Evolutionary conservation across 2,888 invertebrate species (phyloP), one percentile per base, ranked within the genome.

Genomic region (Drosophila birchii): DNA sequence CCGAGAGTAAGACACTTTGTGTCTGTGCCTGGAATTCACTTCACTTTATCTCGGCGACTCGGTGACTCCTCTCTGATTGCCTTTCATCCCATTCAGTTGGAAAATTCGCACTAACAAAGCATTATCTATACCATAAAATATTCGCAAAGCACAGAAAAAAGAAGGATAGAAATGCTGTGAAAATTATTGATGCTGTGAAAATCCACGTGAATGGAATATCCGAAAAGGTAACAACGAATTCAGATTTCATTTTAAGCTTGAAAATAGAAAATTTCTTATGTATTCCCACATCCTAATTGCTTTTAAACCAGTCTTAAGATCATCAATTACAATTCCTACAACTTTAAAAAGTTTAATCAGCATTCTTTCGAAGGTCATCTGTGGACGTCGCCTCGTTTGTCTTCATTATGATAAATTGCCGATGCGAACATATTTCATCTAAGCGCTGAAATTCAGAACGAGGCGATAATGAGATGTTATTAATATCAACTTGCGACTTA

Each of bases 401-500:
- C 55, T 74, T 73, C 55, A 84, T 88, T 86, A 84, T 88, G 84
- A 86, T 84, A 80, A 88, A 88, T 88, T 69, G 70, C 53, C 63
- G 69, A 63, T 67, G 70, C 72, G 43, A 70, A 76, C 68, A 66
- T 78, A 83, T 80, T 88, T 75, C 61, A 76, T 56, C 64, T 74
- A 55, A 73, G 82, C 76, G 79, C 79, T 76, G 68, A 86, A 80
- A 86, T 75, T 77, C 74, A 72, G 71, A 80, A 82, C 78, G 71
- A 78, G 60, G 86, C 83, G 80, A 88, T 84, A 84, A 84, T 84
- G 84, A 88, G 88, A 72, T 75, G 84, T 80, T 88, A 88, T 88
- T 88, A 88, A 84, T 88, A 84, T 84, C 86, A 86, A 80, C 86
- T 77, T 71, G 80, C 76, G 84, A 82, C 86, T 88, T 88, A 80